These are phyloP conservation scores for Tricholauxania praeusta DNA, from an alignment of 2,888 invertebrate species.

Conservation along the genomic window DNA sequence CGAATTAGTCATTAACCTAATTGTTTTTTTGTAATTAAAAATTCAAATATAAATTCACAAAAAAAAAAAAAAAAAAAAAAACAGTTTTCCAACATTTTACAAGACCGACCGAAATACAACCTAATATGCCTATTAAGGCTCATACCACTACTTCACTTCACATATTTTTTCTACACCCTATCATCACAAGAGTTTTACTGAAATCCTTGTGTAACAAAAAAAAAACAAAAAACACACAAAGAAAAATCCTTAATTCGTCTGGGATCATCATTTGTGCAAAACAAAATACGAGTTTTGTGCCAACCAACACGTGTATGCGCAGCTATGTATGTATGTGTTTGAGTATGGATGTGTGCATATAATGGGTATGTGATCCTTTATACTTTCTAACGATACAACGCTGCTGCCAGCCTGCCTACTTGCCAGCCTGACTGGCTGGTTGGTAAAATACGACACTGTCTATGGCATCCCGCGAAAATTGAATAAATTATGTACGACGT, in stretches of 20 bases:
- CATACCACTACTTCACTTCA: too few species aligned
- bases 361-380: constrained; percentile 21
- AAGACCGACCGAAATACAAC: too few species aligned
- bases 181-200: neutral
- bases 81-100: too few species aligned
- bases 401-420: neutral
- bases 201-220: too few species aligned
- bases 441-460: neutral
- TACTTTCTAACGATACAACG: neutral
- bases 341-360: neutral
- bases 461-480: constrained; percentile 33
- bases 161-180: neutral
- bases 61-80: too few species aligned
- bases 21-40: too few species aligned
- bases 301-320: neutral
- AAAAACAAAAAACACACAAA: constrained; percentile 53
- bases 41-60: too few species aligned
- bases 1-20: too few species aligned
- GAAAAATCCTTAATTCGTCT: constrained; percentile 52
- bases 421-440: too few species aligned
- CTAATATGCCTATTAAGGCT: too few species aligned
- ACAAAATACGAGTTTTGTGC: constrained; percentile 39
- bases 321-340: constrained; percentile 17
- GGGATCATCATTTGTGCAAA: constrained; percentile 62
- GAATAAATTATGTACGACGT: constrained; percentile 35